Conservation (phyloP, 2,888 invertebrate species). For the Heliconius hortense region DNA sequence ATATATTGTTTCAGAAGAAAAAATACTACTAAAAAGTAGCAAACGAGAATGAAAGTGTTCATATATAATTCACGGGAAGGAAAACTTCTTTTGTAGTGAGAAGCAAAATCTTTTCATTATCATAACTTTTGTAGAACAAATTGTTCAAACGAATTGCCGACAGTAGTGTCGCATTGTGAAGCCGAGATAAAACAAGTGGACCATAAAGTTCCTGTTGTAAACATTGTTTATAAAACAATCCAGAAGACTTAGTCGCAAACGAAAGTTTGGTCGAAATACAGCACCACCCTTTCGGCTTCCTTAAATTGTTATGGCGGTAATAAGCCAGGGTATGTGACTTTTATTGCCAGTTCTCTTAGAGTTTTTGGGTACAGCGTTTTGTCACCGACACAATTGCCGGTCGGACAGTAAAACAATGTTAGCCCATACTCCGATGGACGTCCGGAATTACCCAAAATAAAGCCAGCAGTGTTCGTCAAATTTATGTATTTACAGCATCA, state of each 20-base stretch:
- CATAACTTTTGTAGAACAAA: constrained; percentile 52
- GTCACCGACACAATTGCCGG: constrained; percentile 70
- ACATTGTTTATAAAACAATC: constrained; percentile 81
- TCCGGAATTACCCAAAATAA: constrained; percentile 42
- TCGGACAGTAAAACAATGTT: constrained; percentile 57
- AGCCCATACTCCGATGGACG: constrained; percentile 53
- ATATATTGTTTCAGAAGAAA: constrained; percentile 42
- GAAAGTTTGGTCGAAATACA: constrained; percentile 75
- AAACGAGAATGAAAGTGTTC: constrained; percentile 66
- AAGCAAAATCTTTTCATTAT: constrained; percentile 62
- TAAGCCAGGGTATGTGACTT: constrained; percentile 78
- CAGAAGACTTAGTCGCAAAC: constrained; percentile 67
- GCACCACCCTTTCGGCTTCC: constrained; percentile 78
- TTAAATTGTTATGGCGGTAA: constrained; percentile 80
- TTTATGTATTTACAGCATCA: constrained; percentile 29
- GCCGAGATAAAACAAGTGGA: constrained; percentile 71
- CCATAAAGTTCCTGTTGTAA: constrained; percentile 77
- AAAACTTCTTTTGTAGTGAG: constrained; percentile 46
- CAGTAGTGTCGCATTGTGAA: constrained; percentile 68
- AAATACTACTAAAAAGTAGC: constrained; percentile 46
- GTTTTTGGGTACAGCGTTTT: constrained; percentile 68
- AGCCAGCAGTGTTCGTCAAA: constrained; percentile 30
- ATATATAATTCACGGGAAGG: constrained; percentile 40
- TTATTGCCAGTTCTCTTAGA: constrained; percentile 70
- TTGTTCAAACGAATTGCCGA: constrained; percentile 63